Base-by-base conservation (phyloP, 2,113 vertebrate genomes). In the Phylloscopus whistleri region DNA sequence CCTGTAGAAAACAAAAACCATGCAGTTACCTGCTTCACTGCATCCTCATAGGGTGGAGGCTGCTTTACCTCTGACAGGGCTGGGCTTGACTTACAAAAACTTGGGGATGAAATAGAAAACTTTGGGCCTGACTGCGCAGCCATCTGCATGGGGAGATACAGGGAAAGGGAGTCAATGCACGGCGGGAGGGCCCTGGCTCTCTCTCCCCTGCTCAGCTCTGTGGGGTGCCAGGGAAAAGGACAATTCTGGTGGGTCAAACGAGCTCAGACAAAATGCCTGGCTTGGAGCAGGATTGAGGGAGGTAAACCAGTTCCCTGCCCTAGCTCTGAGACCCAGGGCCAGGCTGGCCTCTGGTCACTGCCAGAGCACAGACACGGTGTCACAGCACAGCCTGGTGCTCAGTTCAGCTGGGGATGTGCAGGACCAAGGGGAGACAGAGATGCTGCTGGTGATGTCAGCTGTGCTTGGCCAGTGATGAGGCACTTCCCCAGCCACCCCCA, bases 11-110 rank as follows among this genome's bases (percentile, higher is more conserved):
- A 83, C 78, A 86, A 43, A 90, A 81, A 60, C 20, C 70, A 73
- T 59, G 58, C 22, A 27, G 88, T 97, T 99, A 99, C 99, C 99
- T 99, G 99, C 97, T 99, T 99, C 73, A 99, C 97, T 97, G 99
- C 99, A 98, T 99, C 99, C 98, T 99, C 98, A 97, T 99, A 99
- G 96, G 99, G 98, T 82, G 99, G 99, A 97, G 98, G 99, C 97
- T 99, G 99, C 97, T 98, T 98, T 98, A 98, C 96, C 96, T 98
- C 98, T 95, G 98, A 98, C 97, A 98, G 98, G 91, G 98, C 95
- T 97, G 98, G 97, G 93, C 97, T 98, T 97, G 98, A 98, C 97
- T 98, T 99, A 98, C 97, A 98, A 98, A 99, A 98, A 96, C 97
- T 97, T 92, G 98, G 97, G 98, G 98, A 96, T 91, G 98, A 97